Conservation (phyloP, 2,888 invertebrate species). For the Physocephala rufipes region DNA sequence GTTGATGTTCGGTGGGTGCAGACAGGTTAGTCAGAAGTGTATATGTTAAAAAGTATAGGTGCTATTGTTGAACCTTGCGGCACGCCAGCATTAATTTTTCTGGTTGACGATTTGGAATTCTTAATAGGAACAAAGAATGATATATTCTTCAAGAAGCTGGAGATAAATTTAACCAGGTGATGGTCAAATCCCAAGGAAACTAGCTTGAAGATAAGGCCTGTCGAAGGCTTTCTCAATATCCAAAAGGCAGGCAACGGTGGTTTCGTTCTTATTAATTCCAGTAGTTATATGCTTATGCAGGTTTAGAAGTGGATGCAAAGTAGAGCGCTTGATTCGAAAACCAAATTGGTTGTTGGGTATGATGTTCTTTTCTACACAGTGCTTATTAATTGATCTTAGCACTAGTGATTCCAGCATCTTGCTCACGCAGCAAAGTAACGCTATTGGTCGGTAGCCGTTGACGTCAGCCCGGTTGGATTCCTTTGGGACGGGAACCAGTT, state of each 20-base stretch:
- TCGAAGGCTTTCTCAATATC: neutral
- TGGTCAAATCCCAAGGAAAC: neutral
- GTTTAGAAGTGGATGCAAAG: neutral
- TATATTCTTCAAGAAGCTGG: neutral
- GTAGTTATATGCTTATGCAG: neutral
- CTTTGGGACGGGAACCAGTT: conserved; percentile 14
- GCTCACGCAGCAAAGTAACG: conserved; percentile 8
- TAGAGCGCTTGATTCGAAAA: neutral
- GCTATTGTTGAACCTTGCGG: neutral
- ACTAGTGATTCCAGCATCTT: conserved; percentile 10
- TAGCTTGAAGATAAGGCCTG: neutral
- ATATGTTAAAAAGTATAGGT: neutral
- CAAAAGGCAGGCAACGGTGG: conserved; percentile 8
- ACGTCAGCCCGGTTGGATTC: neutral
- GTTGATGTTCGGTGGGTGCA: neutral
- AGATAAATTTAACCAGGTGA: neutral
- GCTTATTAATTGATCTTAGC: neutral
- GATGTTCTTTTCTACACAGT: neutral
- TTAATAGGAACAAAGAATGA: neutral
- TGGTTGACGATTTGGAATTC: neutral
- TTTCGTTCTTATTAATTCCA: neutral
- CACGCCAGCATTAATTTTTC: neutral
- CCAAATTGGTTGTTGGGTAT: neutral
- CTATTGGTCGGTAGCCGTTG: conserved; percentile 1
- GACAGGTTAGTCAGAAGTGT: neutral